phyloP scores from a whole-genome alignment of 2,797 vertebrate species.

The Sebastiscus albofasciatus region DNA sequence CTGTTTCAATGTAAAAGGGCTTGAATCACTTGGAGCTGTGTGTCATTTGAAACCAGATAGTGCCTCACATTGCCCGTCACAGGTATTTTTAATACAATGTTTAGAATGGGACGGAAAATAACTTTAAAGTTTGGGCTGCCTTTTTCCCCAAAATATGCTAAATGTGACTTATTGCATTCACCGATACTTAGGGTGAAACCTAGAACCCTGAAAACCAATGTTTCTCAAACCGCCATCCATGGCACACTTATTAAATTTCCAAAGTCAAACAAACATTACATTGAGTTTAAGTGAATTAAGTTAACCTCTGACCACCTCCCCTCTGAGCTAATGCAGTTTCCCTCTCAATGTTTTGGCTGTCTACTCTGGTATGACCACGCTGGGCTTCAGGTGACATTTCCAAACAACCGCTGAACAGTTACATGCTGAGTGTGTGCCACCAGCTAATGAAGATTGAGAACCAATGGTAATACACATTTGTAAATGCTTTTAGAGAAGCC shows the following conservation, averaged over 20 bases:
- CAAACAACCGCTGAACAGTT: constrained; percentile 47
- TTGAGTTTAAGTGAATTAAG: constrained; percentile 69
- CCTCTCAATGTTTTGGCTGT: constrained; percentile 54
- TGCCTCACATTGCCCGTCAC: constrained; percentile 41
- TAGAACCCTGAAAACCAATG: constrained; percentile 18
- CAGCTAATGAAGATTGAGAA: constrained; percentile 44
- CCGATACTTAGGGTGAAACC: constrained; percentile 21
- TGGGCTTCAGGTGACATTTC: constrained; percentile 65
- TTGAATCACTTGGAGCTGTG: constrained; percentile 7
- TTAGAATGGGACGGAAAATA: constrained; percentile 22
- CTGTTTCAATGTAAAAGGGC: constrained; percentile 9
- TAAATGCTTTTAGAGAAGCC: constrained; percentile 54
- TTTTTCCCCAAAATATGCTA: constrained; percentile 3
- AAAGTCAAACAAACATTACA: constrained; percentile 68
- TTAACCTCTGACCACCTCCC: constrained; percentile 65
- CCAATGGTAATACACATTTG: constrained; percentile 50
- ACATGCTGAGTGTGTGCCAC: constrained; percentile 10
- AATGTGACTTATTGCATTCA: constrained; percentile 28
- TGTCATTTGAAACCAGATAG: constrained; percentile 49
- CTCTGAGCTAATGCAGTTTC: constrained; percentile 65
- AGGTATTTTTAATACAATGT: constrained; percentile 29
- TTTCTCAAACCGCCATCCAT: constrained; percentile 48
- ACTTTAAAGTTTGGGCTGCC: constrained; percentile 9
- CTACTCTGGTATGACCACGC: constrained; percentile 35
- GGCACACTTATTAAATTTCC: constrained; percentile 65